Conservation (phyloP, 2,888 invertebrate species). For the Melanostoma scalare region DNA sequence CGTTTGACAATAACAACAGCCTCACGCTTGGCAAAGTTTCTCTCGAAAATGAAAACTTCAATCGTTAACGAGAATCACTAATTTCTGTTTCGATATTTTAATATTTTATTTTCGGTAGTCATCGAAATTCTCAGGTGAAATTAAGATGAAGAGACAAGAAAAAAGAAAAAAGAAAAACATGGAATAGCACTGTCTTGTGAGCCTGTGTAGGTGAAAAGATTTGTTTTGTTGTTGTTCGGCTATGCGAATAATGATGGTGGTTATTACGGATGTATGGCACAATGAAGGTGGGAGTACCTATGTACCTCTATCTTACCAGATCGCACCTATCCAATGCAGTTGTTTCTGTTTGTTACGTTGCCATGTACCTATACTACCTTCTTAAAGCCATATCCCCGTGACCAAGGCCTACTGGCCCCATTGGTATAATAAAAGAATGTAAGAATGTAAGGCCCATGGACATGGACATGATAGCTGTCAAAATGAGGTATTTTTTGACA, state of each 20-base stretch:
- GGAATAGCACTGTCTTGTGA: constrained; percentile 14
- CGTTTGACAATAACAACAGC: constrained; percentile 11
- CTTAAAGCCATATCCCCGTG: constrained; percentile 24
- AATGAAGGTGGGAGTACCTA: constrained; percentile 53
- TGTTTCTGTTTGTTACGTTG: constrained; percentile 40
- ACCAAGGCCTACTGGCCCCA: constrained; percentile 68
- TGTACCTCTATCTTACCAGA: constrained; percentile 8
- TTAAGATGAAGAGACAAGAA: constrained; percentile 39
- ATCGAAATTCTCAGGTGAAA: constrained; percentile 53
- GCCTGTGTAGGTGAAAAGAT: constrained; percentile 46
- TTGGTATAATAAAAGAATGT: constrained; percentile 43
- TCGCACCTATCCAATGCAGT: constrained; percentile 47
- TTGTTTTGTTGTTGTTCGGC: constrained; percentile 39
- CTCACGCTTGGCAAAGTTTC: constrained; percentile 29
- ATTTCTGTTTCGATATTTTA: constrained; percentile 18
- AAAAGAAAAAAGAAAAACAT: constrained; percentile 30
- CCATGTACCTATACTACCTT: constrained; percentile 17
- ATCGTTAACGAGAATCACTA: constrained; percentile 18
- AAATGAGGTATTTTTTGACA: constrained; percentile 35
- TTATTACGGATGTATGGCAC: constrained; percentile 20
- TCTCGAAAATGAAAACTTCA: constrained; percentile 11
- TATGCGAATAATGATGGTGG: constrained; percentile 47
- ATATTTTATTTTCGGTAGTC: constrained; percentile 9
- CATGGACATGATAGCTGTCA: constrained; percentile 7
- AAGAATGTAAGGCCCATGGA: constrained; percentile 30